Percentiles rank a stretch among this genome's conserved stretches.
phyloP scores from a whole-genome alignment of 2,797 vertebrate genomes.

The Tenualosa ilisha region DNA sequence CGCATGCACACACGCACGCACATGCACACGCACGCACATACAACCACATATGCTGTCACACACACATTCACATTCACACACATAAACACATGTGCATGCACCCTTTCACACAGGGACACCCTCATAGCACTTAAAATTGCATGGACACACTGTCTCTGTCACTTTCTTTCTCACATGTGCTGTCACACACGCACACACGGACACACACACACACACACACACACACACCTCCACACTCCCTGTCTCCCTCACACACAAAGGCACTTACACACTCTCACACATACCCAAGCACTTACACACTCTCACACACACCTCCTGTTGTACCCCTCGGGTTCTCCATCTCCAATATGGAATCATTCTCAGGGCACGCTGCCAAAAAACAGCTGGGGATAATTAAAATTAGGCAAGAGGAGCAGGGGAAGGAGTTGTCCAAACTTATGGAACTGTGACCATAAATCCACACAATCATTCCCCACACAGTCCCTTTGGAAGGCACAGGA shows the following conservation, averaged over 20 bases:
- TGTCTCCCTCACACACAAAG: neutral
- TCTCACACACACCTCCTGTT: neutral
- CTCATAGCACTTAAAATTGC: neutral
- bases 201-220: no score
- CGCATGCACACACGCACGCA: no score
- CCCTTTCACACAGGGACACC: neutral
- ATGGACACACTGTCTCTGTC: neutral
- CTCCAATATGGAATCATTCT: constrained; percentile 48
- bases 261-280: neutral
- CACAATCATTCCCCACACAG: neutral
- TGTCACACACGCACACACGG: neutral
- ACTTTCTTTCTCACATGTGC: neutral
- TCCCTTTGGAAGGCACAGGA: neutral
- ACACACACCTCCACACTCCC: neutral
- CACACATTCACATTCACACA: no score
- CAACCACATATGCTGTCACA: neutral
- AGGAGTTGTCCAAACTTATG: constrained; percentile 27
- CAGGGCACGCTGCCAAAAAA: constrained; percentile 52
- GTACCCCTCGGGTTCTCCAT: constrained; percentile 15
- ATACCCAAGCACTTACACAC: neutral
- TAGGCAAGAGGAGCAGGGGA: constrained; percentile 19
- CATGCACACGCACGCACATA: neutral
- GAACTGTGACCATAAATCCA: constrained; percentile 14
- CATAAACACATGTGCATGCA: neutral
- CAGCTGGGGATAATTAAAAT: constrained; percentile 48